Evolutionary conservation across 2,888 invertebrate genomes (phyloP), one percentile per base, ranked within the genome.

Genomic region (Margaritifera margaritifera): DNA sequence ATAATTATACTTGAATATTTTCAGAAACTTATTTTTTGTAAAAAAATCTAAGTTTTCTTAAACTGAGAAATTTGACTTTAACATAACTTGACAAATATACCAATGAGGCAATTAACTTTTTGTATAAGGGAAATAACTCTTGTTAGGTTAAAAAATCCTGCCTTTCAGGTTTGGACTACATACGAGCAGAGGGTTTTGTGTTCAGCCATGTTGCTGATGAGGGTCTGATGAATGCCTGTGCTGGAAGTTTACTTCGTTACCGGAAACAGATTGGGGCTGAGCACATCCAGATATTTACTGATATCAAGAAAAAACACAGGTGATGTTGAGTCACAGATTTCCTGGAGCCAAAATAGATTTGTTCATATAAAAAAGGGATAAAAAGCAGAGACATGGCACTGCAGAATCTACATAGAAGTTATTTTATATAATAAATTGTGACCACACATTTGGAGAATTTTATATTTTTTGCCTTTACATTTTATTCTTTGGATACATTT

Each of bases 271-370:
- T 96, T 68, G 92, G 92, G 64, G 95, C 94, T 0, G 92, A 94
- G 11, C 84, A 94, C 82, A 90, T 96, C 25, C 89, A 93, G 3
- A 89, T 95, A 15, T 93, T 95, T 69, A 93, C 94, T 0, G 95
- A 96, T 89, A 92, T 96, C n/a, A 95, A 96, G 87, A 96, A 96
- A 88, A 96, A 95, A 85, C 95, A 96, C 87, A 92, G 93, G 94
- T 93, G 83, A 77, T 42, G 51, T 19, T 31, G 27, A 54, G 6
- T n/a, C 6, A 42, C 20, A 59, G 27, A 27, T 27, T 11, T 59
- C 18, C 22, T 15, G 18, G 58, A 19, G 24, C 15, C 19, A 58
- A n/a, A 58, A 20, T 15, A 22, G 22, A 15, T 19, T 20, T 58
- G 24, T 58, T 58, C 18, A 53, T 20, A 53, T 18, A 42, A 2